Percentiles rank a stretch among this genome's conserved stretches.
Conservation (phyloP, 1,140 invertebrate genomes). For the Babylonia areolata region DNA sequence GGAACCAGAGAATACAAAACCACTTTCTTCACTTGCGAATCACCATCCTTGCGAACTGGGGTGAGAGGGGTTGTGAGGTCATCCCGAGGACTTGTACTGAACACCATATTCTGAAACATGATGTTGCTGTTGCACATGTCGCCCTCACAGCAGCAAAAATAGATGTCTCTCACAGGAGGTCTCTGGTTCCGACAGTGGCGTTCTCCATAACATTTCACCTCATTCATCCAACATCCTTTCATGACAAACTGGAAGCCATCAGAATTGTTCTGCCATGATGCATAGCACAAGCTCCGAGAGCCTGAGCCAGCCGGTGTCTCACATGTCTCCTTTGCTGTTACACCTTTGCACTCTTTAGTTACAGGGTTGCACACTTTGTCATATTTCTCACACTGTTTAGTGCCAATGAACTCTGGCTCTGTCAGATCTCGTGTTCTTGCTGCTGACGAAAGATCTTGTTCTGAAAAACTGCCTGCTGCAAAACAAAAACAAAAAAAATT, state of each 20-base stretch:
- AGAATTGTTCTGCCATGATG: slow-evolving; percentile 81
- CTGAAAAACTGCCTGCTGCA: neutral
- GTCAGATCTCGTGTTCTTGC: slow-evolving; percentile 7
- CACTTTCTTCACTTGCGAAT: slow-evolving; percentile 54
- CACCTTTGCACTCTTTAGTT: neutral
- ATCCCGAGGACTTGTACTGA: slow-evolving; percentile 37
- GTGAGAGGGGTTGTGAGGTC: neutral
- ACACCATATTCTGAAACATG: slow-evolving; percentile 7
- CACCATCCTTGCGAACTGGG: slow-evolving; percentile 27
- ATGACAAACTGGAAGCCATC: slow-evolving; percentile 81
- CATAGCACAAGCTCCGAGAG: slow-evolving; percentile 81
- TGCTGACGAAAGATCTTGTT: slow-evolving; percentile 16
- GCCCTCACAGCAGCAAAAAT: slow-evolving; percentile 94
- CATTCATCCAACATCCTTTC: slow-evolving; percentile 65
- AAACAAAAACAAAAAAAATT: neutral
- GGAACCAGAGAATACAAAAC: slow-evolving; percentile 78
- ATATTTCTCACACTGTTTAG: slow-evolving; percentile 13
- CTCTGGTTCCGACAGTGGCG: slow-evolving; percentile 46
- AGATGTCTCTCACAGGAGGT: slow-evolving; percentile 39
- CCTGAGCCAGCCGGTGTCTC: neutral
- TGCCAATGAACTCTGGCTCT: neutral
- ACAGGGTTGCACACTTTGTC: slow-evolving; percentile 25
- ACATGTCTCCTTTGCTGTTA: neutral
- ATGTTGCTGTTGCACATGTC: slow-evolving; percentile 87
- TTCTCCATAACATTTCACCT: slow-evolving; percentile 67